Base-by-base conservation (phyloP, 2,888 invertebrate genomes). In the Papilio demoleus region DNA sequence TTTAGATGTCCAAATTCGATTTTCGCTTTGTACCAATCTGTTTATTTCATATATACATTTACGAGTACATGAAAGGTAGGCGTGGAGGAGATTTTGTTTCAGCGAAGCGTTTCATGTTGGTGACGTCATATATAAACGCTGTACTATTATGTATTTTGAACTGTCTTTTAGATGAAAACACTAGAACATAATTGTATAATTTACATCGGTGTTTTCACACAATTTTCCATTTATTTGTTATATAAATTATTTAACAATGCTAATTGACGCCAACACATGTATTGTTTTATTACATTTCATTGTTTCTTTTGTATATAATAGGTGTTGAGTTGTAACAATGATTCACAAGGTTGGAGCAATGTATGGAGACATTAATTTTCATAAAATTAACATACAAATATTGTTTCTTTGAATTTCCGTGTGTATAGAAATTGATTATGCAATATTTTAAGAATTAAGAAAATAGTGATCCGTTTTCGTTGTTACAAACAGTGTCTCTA, bases 201-300 rank as follows among this genome's bases (percentile, higher is more conserved):
- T 78, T 78, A 77, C 78, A 78, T 81, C 74, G 77, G 74, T 31
- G 70, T 75, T 78, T 80, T 73, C 74, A 76, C 73, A 75, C 80
- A 75, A 83, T 81, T 83, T 83, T 75, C 76, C 71, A 72, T 70
- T 68, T 67, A 76, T 81, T 80, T 75, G 80, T 76, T 64, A 34
- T 31, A 67, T 67, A 71, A 65, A 72, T 62, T 34, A 74, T 79
- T 81, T 79, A 81, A 84, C 84, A 80, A 79, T 79, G 78, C 78
- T 82, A 83, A 85, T 85, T 82, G 81, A 85, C 81, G 81, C 76
- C 81, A 72, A 72, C 70, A 62, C 74, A 75, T 73, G 67, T 75
- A 70, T 71, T 74, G 70, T 73, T 70, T 69, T 56, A 22, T 12
- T 62, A 53, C 69, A 70, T 68, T 36, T 56, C 70, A 67, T 68